Evolutionary conservation across 2,888 invertebrate species (phyloP), one percentile per base, ranked within the genome.

Genomic region (Morpho helenor): DNA sequence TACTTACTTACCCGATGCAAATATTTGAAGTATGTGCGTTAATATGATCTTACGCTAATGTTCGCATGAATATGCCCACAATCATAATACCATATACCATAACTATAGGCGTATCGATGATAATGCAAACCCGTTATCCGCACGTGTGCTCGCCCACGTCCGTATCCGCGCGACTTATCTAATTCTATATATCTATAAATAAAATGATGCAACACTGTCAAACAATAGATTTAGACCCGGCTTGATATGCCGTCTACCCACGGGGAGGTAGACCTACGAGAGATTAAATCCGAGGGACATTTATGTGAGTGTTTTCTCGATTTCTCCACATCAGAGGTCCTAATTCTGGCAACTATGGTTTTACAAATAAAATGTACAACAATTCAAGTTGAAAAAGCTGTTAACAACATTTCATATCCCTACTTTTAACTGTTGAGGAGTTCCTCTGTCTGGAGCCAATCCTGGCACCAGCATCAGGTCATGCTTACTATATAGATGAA

Each of bases 61-160:
- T 42, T 46, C 7, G 31, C 8, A 31, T 48, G 23, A 10, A 53
- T 10, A 52, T 45, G 31, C 31, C 31, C 31, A 31, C 31, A 31
- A 31, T 31, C 43, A 52, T 22, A 44, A 31, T 52, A 31, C 23
- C 9, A 53, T 53, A 46, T 16, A 43, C 16, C 48, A 48, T 44
- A 49, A 8, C 10, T 57, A 67, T 64, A 69, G 69, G 70, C 63
- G 68, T 70, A 73, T 73, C 64, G 67, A 63, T 70, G 84, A 83
- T 84, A 84, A 82, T 70, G 73, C 69, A 59, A 59, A 66, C 68
- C 81, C 78, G 80, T 78, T 82, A 82, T 76, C 77, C 80, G 77
- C 84, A 84, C 83, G 83, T 82, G 80, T 79, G 75, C 67, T 72
- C 75, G 75, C 77, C 78, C 74, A 78, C 80, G 47, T 49, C 71